phyloP scores from a whole-genome alignment of 2,888 invertebrate genomes.

The Leucophenga maculata region DNA sequence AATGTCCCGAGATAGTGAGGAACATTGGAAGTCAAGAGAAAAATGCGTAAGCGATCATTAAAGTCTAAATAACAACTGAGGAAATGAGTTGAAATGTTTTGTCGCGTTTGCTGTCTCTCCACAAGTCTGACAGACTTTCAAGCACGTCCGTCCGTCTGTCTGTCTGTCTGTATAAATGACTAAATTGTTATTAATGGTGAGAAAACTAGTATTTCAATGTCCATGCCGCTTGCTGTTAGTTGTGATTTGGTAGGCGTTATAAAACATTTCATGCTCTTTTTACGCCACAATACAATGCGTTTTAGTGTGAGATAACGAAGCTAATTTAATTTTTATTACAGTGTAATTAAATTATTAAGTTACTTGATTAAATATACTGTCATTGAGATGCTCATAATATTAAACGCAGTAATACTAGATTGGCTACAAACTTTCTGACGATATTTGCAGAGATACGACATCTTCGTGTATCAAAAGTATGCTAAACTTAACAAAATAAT shows the following conservation, averaged over 20 bases:
- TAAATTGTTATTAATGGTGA: constrained; percentile 33
- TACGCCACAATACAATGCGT: not conserved
- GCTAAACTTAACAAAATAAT: no score
- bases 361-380: not conserved
- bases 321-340: not conserved
- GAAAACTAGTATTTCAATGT: not conserved
- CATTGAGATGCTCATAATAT: no score
- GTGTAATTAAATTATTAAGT: not conserved
- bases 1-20: constrained; percentile 2
- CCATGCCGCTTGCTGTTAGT: not conserved
- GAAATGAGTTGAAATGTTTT: constrained; percentile 33
- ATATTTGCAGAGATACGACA: no score
- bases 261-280: constrained; percentile 2
- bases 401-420: no score
- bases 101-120: not conserved
- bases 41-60: constrained; percentile 39
- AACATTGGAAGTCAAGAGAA: constrained; percentile 11
- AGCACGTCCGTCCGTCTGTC: constrained; percentile 9
- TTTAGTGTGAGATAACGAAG: not conserved
- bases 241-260: not conserved
- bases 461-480: no score
- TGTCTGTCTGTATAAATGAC: constrained; percentile 34
- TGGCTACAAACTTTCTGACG: no score
- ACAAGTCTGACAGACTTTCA: no score
- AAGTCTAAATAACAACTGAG: constrained; percentile 34